Percentiles rank a stretch among this genome's conserved stretches.
These are phyloP conservation scores for Delichon dasypus DNA, from an alignment of 2,797 vertebrate species.

Conservation along the genomic window DNA sequence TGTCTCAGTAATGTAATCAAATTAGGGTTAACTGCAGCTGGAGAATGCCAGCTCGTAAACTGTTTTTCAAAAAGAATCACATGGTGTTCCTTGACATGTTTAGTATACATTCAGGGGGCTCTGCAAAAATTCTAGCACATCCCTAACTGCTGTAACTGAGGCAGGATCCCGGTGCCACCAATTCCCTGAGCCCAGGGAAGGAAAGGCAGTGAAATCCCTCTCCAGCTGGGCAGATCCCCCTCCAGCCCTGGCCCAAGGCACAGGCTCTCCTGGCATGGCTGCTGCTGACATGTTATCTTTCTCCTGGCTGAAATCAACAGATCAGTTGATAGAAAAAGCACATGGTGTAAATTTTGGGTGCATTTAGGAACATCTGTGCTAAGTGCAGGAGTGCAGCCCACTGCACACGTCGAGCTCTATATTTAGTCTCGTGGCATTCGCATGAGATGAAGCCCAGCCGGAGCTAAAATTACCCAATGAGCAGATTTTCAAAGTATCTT, in stretches of 20 bases:
- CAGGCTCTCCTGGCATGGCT: background rate
- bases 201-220: background rate
- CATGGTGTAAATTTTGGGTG: background rate
- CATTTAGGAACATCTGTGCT: constrained; percentile 24
- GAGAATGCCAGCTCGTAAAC: constrained; percentile 66
- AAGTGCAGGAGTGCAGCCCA: background rate
- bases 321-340: background rate
- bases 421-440: background rate
- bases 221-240: background rate
- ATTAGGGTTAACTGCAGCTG: constrained; percentile 65
- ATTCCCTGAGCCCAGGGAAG: background rate
- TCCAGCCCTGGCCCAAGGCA: background rate
- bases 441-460: constrained; percentile 40
- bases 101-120: constrained; percentile 18
- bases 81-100: constrained; percentile 56
- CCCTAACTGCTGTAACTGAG: background rate
- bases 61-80: constrained; percentile 66
- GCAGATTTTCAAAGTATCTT: constrained; percentile 37
- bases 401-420: background rate
- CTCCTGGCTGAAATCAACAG: constrained; percentile 3
- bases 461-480: constrained; percentile 33
- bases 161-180: background rate
- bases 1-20: constrained; percentile 67
- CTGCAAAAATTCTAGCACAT: constrained; percentile 39
- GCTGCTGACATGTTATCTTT: background rate